Conservation (phyloP, 2,888 invertebrate genomes). For the Troglohyphantes excavatus region DNA sequence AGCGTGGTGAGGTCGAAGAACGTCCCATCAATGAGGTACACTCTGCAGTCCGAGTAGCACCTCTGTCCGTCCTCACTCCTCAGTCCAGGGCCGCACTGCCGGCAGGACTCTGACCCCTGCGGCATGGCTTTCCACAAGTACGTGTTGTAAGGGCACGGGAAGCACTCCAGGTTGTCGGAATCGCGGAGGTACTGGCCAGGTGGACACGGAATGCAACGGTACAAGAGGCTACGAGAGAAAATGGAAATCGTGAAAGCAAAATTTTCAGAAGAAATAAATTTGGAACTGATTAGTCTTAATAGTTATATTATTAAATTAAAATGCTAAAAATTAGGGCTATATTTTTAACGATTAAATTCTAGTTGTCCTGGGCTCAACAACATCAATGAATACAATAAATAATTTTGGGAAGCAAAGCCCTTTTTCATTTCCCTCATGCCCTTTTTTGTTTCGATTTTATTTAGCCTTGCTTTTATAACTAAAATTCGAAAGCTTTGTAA, state of each 20-base stretch:
- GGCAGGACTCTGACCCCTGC: slow-evolving; percentile 83
- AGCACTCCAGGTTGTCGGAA: slow-evolving; percentile 83
- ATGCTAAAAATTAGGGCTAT: too few species aligned
- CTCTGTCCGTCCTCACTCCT: slow-evolving; percentile 82
- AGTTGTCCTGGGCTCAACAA: too few species aligned
- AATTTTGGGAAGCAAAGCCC: too few species aligned
- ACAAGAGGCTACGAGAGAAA: slow-evolving; percentile 15
- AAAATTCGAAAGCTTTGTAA: too few species aligned
- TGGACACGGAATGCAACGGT: slow-evolving; percentile 85
- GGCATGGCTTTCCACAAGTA: slow-evolving; percentile 81
- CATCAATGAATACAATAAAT: too few species aligned
- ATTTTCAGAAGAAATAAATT: too few species aligned
- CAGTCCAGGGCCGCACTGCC: slow-evolving; percentile 84
- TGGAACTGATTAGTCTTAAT: too few species aligned
- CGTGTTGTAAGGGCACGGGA: slow-evolving; percentile 83
- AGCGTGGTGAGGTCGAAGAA: slow-evolving; percentile 82
- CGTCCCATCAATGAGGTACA: slow-evolving; percentile 81
- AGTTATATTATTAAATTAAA: too few species aligned
- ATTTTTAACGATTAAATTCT: too few species aligned
- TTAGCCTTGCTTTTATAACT: too few species aligned
- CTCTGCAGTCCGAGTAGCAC: slow-evolving; percentile 84
- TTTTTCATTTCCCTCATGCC: too few species aligned
- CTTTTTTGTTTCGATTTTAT: too few species aligned
- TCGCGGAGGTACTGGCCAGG: slow-evolving; percentile 84
- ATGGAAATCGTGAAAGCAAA: not conserved